phyloP scores from a whole-genome alignment of 2,888 invertebrate species.

The Strigamia transsilvanica region DNA sequence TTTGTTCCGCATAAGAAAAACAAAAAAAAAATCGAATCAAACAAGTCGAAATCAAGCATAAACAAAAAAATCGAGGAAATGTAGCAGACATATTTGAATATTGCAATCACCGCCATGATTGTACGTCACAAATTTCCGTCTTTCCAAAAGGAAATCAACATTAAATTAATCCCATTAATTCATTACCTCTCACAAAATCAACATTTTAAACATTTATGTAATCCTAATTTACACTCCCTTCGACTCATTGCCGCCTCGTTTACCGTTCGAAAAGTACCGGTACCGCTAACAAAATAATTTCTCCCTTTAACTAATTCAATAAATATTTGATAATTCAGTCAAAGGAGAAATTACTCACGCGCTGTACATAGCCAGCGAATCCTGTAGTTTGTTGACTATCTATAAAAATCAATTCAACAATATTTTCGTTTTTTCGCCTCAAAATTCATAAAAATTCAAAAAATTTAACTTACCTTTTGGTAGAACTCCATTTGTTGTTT shows the following conservation, averaged over 20 bases:
- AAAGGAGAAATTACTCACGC: slow-evolving; percentile 32
- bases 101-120: slow-evolving; percentile 21
- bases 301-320: slow-evolving; percentile 12
- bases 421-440: neutral
- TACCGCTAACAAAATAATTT: slow-evolving; percentile 15
- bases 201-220: neutral
- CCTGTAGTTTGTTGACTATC: slow-evolving; percentile 47
- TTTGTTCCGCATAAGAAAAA: neutral
- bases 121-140: slow-evolving; percentile 12
- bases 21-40: neutral
- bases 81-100: neutral
- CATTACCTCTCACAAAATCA: neutral
- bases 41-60: too few species aligned
- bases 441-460: neutral
- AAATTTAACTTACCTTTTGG: slow-evolving; percentile 70
- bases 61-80: neutral
- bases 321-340: slow-evolving; percentile 7
- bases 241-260: neutral
- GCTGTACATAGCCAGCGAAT: slow-evolving; percentile 4
- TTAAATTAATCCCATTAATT: neutral
- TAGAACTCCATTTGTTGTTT: slow-evolving; percentile 91
- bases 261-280: neutral
- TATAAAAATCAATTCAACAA: neutral
- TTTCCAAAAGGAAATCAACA: slow-evolving; percentile 6
- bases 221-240: neutral